Evolutionary conservation across 2,888 invertebrate species (phyloP), one percentile per base, ranked within the genome.

Genomic region (Microplitis deprimator): DNA sequence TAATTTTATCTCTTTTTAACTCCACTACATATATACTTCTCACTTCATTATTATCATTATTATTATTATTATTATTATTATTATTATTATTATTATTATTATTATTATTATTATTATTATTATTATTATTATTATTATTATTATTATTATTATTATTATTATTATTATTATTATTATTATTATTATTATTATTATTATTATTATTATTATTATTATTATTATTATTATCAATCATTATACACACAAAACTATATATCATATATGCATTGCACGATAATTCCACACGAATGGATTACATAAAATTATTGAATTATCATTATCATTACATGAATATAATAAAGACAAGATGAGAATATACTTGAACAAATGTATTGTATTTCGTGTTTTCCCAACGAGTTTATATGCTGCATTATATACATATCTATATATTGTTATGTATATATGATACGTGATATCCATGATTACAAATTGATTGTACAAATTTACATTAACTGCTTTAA

Each of bases 301-400:
- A 41, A 68, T 17, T 16, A 60, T 17, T 68, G 40, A 50, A 40
- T 41, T 68, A 68, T 39, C 39, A 41, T 41, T 68, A 68, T 68
- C 2, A 68, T 16, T 17, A 69, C 17, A 59, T 20, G 20, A 69
- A 69, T 69, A 16, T 20, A 59, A 69, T 69, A 41, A 41, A 29
- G 50, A n/a, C 40, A 59, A 40, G 59, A 59, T 13, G 29, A 6
- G 41, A 41, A 2, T 69, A 13, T 50, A 50, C 13, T 8, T 13
- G 10, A 5, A 50, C 13, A 50, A 50, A 13, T 50, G 50, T 13
- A 50, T 50, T 50, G 50, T 50, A 13, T 50, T 50, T 50, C 13
- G 8, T 59, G 59, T 59, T 69, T 59, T 59, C 20, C 59, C 50
- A 69, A 69, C 41, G 29, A 69, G 17, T 50, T n/a, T 20, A 38